Evolutionary conservation across 2,888 invertebrate species (phyloP), one percentile per base, ranked within the genome.

Genomic region (Phyllotreta cruciferae): DNA sequence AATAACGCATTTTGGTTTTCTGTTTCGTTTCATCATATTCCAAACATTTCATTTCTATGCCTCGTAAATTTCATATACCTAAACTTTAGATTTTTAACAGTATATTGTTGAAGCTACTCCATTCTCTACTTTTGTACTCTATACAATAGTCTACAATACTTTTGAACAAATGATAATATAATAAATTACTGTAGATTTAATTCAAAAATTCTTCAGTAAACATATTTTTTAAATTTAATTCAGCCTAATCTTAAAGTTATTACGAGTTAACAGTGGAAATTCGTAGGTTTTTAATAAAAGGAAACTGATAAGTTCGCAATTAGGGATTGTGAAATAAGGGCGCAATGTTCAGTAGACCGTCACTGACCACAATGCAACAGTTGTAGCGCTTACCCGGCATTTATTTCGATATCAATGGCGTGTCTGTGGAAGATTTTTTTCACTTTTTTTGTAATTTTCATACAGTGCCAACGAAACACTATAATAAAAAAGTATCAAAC

Each of bases 311-410:
- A 62, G 62, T 60, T 64, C 60, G 49, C 42, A 66, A 64, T 66
- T 64, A 62, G 56, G 44, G 60, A 37, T 52, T 44, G 52, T 37
- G 62, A 54, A 45, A 66, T 62, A 60, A 60, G 56, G 57, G 52
- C 53, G 63, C 42, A 63, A 57, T 60, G 58, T 60, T 61, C 57
- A 66, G 60, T 63, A 56, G 67, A 73, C 71, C 72, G 72, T 71
- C 67, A 67, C 69, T 75, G 75, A 76, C 75, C 74, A 73, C 74
- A 74, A 71, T 73, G 75, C 76, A 76, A 76, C 76, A 76, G 75
- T 75, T 76, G 75, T 60, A 45, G 61, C 49, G 57, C 63, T 53
- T 37, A 50, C 49, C 53, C 44, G 39, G 54, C 56, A 57, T 61
- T 65, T 45, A 50, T 62, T 54, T 53, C 54, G 24, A 34, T 14